Conservation (phyloP, 1,140 invertebrate genomes). For the Drosophila pallidifrons region DNA sequence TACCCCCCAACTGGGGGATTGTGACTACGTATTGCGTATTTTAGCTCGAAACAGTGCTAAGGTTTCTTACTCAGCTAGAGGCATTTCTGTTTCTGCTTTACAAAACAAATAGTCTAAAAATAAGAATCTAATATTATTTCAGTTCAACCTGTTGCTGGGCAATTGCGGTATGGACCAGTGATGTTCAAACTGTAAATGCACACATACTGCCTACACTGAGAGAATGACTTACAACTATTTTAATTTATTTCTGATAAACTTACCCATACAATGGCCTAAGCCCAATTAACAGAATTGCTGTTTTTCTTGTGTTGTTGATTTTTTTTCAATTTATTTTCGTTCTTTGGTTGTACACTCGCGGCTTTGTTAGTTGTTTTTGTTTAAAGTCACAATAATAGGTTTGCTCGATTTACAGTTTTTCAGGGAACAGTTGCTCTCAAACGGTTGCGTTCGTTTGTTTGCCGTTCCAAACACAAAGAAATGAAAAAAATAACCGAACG, state of each 20-base stretch:
- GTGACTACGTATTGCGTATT: no score
- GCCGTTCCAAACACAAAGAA: slow-evolving; percentile 62
- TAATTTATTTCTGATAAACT: slow-evolving; percentile 44
- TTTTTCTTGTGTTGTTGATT: slow-evolving; percentile 42
- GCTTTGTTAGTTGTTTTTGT: slow-evolving; percentile 10
- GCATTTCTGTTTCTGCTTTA: not conserved
- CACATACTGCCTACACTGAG: no score
- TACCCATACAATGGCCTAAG: slow-evolving; percentile 85
- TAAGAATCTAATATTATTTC: slow-evolving; percentile 25
- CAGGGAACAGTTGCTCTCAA: slow-evolving; percentile 49
- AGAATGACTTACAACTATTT: not conserved
- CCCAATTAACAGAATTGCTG: slow-evolving; percentile 76
- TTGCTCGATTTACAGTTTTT: slow-evolving; percentile 16
- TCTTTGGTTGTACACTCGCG: slow-evolving; percentile 26
- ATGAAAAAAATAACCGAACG: slow-evolving; percentile 72
- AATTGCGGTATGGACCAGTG: not conserved
- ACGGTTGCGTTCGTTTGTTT: slow-evolving; percentile 36
- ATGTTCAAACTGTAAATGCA: slow-evolving; percentile 4
- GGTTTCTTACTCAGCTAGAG: slow-evolving; percentile 24
- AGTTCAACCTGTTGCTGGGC: slow-evolving; percentile 37
- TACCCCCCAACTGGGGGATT: not conserved
- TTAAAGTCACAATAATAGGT: slow-evolving; percentile 26
- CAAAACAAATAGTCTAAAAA: slow-evolving; percentile 24
- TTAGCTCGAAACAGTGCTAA: slow-evolving; percentile 10
- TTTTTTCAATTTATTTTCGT: slow-evolving; percentile 35